Evolutionary conservation across 2,797 vertebrate genomes (phyloP).

Genomic region (Rhynchonycteris naso): DNA sequence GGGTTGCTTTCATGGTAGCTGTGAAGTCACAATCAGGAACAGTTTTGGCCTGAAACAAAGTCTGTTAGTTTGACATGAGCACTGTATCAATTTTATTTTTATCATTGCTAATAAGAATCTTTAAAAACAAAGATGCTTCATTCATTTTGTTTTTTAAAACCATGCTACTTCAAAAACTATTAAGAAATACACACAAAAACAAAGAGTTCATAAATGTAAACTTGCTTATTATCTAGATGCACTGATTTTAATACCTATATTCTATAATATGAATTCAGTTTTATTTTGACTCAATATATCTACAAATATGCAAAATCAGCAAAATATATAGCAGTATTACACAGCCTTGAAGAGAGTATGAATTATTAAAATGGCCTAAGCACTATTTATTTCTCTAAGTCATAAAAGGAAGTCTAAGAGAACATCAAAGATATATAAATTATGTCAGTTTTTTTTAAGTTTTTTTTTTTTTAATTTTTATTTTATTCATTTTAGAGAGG

Average conservation of each 20-base stretch:
- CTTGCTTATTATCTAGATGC: slow-evolving; percentile 28
- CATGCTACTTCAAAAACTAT: slow-evolving; percentile 40
- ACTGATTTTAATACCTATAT: slow-evolving; percentile 40
- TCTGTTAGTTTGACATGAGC: slow-evolving; percentile 48
- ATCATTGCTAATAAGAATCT: slow-evolving; percentile 27
- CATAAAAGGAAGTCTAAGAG: slow-evolving; percentile 56
- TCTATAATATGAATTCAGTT: slow-evolving; percentile 1
- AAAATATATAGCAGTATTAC: not conserved
- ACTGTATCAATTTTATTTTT: not conserved
- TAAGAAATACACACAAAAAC: not conserved
- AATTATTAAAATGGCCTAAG: slow-evolving; percentile 59
- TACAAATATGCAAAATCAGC: slow-evolving; percentile 50
- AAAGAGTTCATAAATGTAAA: slow-evolving; percentile 32
- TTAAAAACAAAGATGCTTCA: slow-evolving; percentile 45
- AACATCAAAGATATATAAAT: slow-evolving; percentile 45
- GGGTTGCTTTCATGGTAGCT: slow-evolving; percentile 77
- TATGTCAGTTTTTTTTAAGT: slow-evolving; percentile 40
- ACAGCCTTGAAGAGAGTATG: not conserved
- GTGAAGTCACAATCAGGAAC: slow-evolving; percentile 65
- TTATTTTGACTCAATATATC: slow-evolving; percentile 54
- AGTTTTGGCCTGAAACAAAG: slow-evolving; percentile 57
- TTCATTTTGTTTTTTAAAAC: slow-evolving; percentile 53
- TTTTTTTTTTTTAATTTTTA: too few species aligned
- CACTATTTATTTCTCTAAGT: slow-evolving; percentile 45
- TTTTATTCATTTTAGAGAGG: too few species aligned